Evolutionary conservation across 2,888 invertebrate genomes (phyloP).

Genomic region (Charanyca ferruginea): DNA sequence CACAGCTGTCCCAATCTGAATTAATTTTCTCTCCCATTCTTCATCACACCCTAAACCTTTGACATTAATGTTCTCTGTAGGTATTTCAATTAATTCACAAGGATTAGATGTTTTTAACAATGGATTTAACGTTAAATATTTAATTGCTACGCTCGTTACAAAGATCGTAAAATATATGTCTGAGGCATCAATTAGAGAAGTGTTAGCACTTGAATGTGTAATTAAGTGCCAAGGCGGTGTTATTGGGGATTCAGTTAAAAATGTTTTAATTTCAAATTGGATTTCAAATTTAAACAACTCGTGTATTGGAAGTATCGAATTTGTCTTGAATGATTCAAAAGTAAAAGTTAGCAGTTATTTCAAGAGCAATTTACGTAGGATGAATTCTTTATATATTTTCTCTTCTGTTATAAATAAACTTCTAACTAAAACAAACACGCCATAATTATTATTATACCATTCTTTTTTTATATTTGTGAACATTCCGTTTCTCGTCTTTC

Average conservation of each 20-base stretch:
- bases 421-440: not conserved
- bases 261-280: constrained; percentile 50
- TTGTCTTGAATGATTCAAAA: not conserved
- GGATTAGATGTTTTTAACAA: constrained; percentile 68
- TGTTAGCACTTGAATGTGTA: constrained; percentile 77
- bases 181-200: constrained; percentile 79
- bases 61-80: constrained; percentile 59
- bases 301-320: constrained; percentile 2
- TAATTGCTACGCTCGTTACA: constrained; percentile 76
- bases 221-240: constrained; percentile 73
- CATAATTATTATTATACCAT: not conserved
- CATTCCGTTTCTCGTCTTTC: not conserved
- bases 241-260: constrained; percentile 73
- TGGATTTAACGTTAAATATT: constrained; percentile 75
- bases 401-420: not conserved
- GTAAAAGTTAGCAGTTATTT: not conserved
- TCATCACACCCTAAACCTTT: constrained; percentile 59
- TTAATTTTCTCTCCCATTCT: constrained; percentile 50
- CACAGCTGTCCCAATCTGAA: constrained; percentile 29
- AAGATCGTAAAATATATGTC: constrained; percentile 77
- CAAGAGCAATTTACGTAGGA: not conserved
- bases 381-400: not conserved
- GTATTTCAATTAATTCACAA: constrained; percentile 71
- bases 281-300: constrained; percentile 11
- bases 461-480: not conserved